Percentiles rank a stretch among this genome's conserved stretches.
Conservation (phyloP, 1,140 invertebrate genomes). For the Caenorhabditis tropicalis region DNA sequence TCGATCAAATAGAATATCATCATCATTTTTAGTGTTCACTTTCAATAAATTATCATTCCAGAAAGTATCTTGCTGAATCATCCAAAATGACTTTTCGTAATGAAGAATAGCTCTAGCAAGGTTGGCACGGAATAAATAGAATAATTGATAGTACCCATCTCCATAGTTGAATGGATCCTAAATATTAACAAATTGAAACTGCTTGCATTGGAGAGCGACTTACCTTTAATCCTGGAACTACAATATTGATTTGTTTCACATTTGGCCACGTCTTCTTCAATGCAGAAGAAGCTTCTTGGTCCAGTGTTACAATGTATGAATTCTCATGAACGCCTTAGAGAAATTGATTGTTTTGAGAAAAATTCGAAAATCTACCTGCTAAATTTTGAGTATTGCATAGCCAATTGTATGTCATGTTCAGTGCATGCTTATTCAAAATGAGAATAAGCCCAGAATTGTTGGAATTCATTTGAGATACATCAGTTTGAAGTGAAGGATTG, state of each 20-base stretch:
- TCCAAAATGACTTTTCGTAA: slow-evolving; percentile 51
- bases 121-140: slow-evolving; percentile 57
- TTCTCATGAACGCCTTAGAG: slow-evolving; percentile 52
- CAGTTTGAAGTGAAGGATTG: slow-evolving; percentile 13
- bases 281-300: slow-evolving; percentile 40
- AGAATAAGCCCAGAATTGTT: slow-evolving; percentile 47
- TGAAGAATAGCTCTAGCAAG: slow-evolving; percentile 55
- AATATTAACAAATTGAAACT: not conserved
- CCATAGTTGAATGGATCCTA: slow-evolving; percentile 61
- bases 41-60: slow-evolving; percentile 47
- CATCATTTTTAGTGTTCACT: not conserved
- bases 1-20: slow-evolving; percentile 59
- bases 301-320: slow-evolving; percentile 53
- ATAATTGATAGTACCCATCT: slow-evolving; percentile 58
- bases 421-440: slow-evolving; percentile 53
- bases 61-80: slow-evolving; percentile 61
- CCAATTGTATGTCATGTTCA: slow-evolving; percentile 60
- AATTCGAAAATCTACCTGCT: not conserved
- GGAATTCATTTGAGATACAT: not conserved
- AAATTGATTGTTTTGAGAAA: not conserved
- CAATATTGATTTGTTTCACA: slow-evolving; percentile 44
- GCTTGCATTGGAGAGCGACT: not conserved
- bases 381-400: slow-evolving; percentile 55
- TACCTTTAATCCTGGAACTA: slow-evolving; percentile 55
- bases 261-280: slow-evolving; percentile 46